Percentiles rank a stretch among this genome's conserved stretches.
Conservation (phyloP, 2,888 invertebrate genomes). For the Lithophane leautieri region DNA sequence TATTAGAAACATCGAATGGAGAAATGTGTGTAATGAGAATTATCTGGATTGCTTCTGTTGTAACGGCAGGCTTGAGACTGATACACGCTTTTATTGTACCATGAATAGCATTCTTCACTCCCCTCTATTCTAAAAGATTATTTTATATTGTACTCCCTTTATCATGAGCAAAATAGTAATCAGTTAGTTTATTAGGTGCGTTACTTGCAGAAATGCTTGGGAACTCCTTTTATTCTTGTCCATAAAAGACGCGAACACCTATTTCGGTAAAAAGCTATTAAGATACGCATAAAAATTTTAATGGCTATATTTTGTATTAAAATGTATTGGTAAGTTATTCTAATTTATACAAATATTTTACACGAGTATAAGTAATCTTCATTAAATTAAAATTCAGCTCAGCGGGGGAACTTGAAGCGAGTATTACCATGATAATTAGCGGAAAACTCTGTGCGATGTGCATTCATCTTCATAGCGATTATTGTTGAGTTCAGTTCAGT, state of each 20-base stretch:
- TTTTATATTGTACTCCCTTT: slow-evolving; percentile 85
- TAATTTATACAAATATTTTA: slow-evolving; percentile 70
- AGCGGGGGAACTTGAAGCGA: slow-evolving; percentile 72
- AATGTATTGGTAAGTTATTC: slow-evolving; percentile 67
- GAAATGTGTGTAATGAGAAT: slow-evolving; percentile 90
- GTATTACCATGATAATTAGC: slow-evolving; percentile 85
- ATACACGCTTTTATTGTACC: slow-evolving; percentile 83
- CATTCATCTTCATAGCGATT: slow-evolving; percentile 73
- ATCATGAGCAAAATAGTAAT: slow-evolving; percentile 86
- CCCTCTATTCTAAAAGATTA: slow-evolving; percentile 85
- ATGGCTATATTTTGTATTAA: slow-evolving; percentile 64
- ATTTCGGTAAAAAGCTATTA: slow-evolving; percentile 67
- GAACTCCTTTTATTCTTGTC: slow-evolving; percentile 71
- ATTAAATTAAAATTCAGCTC: slow-evolving; percentile 78
- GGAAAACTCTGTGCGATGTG: slow-evolving; percentile 80
- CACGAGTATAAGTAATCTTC: slow-evolving; percentile 67
- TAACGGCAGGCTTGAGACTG: slow-evolving; percentile 83
- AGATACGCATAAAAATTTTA: slow-evolving; percentile 53
- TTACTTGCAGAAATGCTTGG: slow-evolving; percentile 85
- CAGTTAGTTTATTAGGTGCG: slow-evolving; percentile 87
- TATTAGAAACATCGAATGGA: slow-evolving; percentile 87
- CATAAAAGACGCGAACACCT: slow-evolving; percentile 67
- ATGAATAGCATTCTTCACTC: slow-evolving; percentile 87
- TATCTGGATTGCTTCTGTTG: slow-evolving; percentile 89
- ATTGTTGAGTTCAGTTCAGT: slow-evolving; percentile 9